Evolutionary conservation across 2,797 vertebrate genomes (phyloP).

Genomic region (Perodicticus potto): DNA sequence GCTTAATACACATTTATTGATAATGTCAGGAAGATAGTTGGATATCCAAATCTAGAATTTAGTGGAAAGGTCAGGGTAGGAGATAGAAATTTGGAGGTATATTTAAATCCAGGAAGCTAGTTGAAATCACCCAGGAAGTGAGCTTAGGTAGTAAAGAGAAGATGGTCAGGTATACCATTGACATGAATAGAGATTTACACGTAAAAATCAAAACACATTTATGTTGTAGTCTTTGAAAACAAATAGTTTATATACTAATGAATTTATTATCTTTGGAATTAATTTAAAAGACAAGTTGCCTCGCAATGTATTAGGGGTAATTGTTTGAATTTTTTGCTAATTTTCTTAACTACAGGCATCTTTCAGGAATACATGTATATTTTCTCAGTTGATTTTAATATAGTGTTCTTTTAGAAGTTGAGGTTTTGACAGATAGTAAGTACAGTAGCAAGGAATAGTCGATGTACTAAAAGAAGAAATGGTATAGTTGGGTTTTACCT

Average conservation of each 20-base stretch:
- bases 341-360: not conserved
- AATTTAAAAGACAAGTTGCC: not conserved
- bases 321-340: not conserved
- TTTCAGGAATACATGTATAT: not conserved
- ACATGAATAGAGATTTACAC: not conserved
- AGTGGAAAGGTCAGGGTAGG: not conserved
- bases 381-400: conserved; percentile 3
- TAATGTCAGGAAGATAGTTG: not conserved
- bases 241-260: not conserved
- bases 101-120: not conserved
- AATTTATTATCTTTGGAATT: conserved; percentile 9
- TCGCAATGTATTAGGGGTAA: not conserved
- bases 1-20: not conserved
- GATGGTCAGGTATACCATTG: not conserved
- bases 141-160: not conserved
- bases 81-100: not conserved
- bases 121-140: not conserved
- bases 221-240: not conserved
- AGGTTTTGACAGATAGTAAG: not conserved
- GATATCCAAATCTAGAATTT: conserved; percentile 20
- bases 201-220: not conserved
- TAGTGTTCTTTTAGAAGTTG: not conserved
- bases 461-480: not conserved
- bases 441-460: not conserved
- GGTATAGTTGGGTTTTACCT: not conserved